These are phyloP conservation scores for Microcebus jonahi DNA, from an alignment of 2,113 vertebrate species.

Conservation along the genomic window DNA sequence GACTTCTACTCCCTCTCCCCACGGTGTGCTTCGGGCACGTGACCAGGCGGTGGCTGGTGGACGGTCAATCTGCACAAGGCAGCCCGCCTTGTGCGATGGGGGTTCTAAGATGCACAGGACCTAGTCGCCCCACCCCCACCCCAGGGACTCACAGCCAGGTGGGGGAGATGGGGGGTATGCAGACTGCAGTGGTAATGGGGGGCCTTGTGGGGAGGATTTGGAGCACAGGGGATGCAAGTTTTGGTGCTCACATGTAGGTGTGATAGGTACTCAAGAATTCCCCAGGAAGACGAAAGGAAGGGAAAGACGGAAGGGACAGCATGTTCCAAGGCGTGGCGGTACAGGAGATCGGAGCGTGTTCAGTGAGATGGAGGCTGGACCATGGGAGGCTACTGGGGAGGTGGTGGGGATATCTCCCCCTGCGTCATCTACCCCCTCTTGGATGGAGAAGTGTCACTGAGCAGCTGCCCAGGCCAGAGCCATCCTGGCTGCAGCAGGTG, in stretches of 20 bases:
- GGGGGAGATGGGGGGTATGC: neutral
- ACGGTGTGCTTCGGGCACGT: rapidly evolving
- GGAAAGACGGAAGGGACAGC: neutral
- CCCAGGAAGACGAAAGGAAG: too few species aligned
- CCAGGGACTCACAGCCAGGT: neutral
- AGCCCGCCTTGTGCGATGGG: neutral
- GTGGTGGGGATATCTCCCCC: rapidly evolving
- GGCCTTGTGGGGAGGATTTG: neutral
- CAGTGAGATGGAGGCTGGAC: neutral
- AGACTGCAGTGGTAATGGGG: rapidly evolving
- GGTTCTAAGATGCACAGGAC: neutral
- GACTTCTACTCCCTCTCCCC: rapidly evolving
- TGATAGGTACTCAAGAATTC: neutral
- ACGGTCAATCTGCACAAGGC: neutral
- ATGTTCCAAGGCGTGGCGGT: neutral
- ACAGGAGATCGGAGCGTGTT: too few species aligned
- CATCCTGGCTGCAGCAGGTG: rapidly evolving
- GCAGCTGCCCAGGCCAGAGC: neutral
- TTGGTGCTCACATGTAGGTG: neutral
- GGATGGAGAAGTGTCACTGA: rapidly evolving
- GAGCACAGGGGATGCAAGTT: neutral
- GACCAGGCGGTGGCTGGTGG: neutral
- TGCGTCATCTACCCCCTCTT: neutral
- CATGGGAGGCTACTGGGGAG: rapidly evolving
- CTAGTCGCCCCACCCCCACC: neutral